Evolutionary conservation across 2,888 invertebrate species (phyloP), one percentile per base, ranked within the genome.

Genomic region (Caenorhabditis panamensis): DNA sequence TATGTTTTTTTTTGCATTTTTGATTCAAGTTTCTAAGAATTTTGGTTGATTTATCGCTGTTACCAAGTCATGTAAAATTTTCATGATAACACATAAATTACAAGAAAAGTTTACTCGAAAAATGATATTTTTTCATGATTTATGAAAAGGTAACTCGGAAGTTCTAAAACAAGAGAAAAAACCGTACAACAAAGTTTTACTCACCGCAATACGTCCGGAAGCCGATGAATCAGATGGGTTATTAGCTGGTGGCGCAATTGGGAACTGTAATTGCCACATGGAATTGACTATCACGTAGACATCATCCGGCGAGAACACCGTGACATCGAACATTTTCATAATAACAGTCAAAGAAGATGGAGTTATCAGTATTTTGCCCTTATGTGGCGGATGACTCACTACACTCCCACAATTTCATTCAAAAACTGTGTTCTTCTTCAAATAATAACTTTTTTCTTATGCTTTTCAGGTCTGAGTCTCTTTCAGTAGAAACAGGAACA

Each of bases 191-290:
- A n/a, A n/a, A n/a, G n/a, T n/a, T n/a, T 31, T 9, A 73, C 77
- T 72, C 1, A 82, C 82, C 68, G 78, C 73, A 61, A 82, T 82
- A 36, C 69, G 54, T 24, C 71, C 71, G 0, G 73, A 66, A 22
- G 82, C 69, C 22, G 78, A 64, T 13, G 82, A 41, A 31, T 82
- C 82, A 5, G 82, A 75, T 47, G 53, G 63, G 24, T 75, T 73
- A 9, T 47, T 67, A 8, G 56, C 62, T 22, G 56, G 61, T 56
- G 75, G 80, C 22, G 47, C 66, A 47, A 76, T 71, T 6, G 80
- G 75, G 28, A 81, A 81, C 81, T 81, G 81, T 59, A 81, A 81
- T 47, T 76, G 58, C 71, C 80, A 80, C 63, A 76, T 49, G n/a
- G 61, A 71, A 37, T 61, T 56, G 49, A 67, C 28, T 24, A 80